Conservation (phyloP, 2,113 vertebrate species). For the Tupaia tana region DNA sequence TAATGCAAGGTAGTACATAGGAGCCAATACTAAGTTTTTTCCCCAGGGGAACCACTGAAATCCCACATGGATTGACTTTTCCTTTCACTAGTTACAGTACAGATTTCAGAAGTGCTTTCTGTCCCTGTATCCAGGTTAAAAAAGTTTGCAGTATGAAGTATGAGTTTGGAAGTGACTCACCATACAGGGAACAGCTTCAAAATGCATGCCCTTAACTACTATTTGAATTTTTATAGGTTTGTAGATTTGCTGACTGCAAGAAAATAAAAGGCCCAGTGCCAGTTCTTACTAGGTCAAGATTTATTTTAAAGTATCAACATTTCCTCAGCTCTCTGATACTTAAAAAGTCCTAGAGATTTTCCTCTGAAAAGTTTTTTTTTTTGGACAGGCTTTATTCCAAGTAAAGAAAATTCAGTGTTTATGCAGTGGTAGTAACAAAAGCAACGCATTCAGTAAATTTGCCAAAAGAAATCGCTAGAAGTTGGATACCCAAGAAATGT, state of each 20-base stretch:
- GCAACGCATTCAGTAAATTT: background rate
- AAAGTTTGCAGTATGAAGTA: slow-evolving; percentile 32
- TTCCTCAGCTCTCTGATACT: slow-evolving; percentile 51
- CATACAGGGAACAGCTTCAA: slow-evolving; percentile 26
- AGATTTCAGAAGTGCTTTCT: slow-evolving; percentile 42
- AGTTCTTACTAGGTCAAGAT: slow-evolving; percentile 72
- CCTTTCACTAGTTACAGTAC: background rate
- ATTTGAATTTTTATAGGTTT: slow-evolving; percentile 66
- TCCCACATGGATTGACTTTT: background rate
- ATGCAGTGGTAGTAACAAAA: slow-evolving; percentile 14
- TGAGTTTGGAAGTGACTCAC: slow-evolving; percentile 61
- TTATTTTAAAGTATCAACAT: slow-evolving; percentile 72
- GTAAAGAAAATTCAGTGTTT: slow-evolving; percentile 33
- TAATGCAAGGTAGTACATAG: background rate
- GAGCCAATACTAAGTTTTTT: background rate
- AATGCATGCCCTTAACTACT: slow-evolving; percentile 56
- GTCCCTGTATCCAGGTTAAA: slow-evolving; percentile 46
- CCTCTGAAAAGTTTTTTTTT: slow-evolving; percentile 23
- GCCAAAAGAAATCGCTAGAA: background rate
- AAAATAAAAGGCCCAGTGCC: slow-evolving; percentile 64
- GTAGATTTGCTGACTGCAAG: slow-evolving; percentile 68
- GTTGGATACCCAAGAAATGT: background rate
- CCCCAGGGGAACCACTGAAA: background rate
- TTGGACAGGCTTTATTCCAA: background rate
- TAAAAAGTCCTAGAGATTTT: slow-evolving; percentile 52